phyloP scores from a whole-genome alignment of 2,888 invertebrate species.

The Autographa pulchrina region DNA sequence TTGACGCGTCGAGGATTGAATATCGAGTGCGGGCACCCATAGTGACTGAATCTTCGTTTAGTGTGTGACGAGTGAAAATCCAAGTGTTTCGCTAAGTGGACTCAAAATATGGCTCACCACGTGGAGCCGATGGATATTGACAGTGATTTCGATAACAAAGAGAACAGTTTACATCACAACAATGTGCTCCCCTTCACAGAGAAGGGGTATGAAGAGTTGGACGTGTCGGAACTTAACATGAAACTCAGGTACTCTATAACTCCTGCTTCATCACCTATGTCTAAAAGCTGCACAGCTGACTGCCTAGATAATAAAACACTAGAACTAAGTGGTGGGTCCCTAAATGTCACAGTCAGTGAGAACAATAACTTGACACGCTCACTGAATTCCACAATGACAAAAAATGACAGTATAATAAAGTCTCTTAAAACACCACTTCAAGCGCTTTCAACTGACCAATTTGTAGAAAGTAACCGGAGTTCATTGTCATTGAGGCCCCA shows the following conservation, averaged over 20 bases:
- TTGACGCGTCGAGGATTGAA: constrained; percentile 61
- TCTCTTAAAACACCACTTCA: constrained; percentile 77
- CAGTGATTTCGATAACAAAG: constrained; percentile 84
- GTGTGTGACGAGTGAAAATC: constrained; percentile 44
- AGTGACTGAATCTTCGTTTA: constrained; percentile 47
- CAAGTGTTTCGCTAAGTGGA: constrained; percentile 51
- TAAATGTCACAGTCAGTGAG: constrained; percentile 68
- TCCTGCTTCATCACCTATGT: constrained; percentile 83
- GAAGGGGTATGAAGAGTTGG: constrained; percentile 84
- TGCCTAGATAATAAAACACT: constrained; percentile 69
- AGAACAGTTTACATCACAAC: constrained; percentile 79
- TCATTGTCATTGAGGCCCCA: constrained; percentile 66
- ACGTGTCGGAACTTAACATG: constrained; percentile 84
- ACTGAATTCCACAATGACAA: constrained; percentile 74
- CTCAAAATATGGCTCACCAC: constrained; percentile 77
- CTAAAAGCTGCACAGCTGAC: constrained; percentile 78
- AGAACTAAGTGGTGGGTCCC: constrained; percentile 66
- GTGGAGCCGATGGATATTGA: constrained; percentile 84
- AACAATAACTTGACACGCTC: constrained; percentile 75
- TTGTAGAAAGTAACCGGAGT: constrained; percentile 68
- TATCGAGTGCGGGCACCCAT: constrained; percentile 37
- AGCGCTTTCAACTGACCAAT: constrained; percentile 68
- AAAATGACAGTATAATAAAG: constrained; percentile 70
- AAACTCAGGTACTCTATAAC: constrained; percentile 83
- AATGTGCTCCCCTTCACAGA: constrained; percentile 81